These are phyloP conservation scores for Drosophila sechellia DNA, from an alignment of 1,140 invertebrate genomes.

Conservation along the genomic window DNA sequence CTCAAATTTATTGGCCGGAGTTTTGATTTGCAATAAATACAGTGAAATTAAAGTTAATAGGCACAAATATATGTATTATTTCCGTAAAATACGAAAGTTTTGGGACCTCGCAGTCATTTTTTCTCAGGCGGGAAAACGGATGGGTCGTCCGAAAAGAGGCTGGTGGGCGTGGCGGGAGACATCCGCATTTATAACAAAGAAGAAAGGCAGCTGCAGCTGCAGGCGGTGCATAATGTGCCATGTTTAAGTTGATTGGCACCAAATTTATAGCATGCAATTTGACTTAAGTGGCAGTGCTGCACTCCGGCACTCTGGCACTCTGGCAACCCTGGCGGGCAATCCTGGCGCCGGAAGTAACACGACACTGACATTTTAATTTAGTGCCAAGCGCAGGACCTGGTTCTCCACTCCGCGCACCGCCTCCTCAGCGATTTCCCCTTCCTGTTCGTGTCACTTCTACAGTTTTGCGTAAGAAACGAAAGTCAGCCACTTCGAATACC, in stretches of 20 bases:
- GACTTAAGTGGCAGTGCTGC: slow-evolving; percentile 69
- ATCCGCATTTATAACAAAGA: slow-evolving; percentile 21
- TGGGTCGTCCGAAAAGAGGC: background rate
- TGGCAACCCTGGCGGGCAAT: slow-evolving; percentile 29
- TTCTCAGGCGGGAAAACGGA: background rate
- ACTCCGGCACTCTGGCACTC: slow-evolving; percentile 6
- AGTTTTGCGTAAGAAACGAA: slow-evolving; percentile 53
- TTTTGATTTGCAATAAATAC: too few species aligned
- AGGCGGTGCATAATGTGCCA: slow-evolving; percentile 67
- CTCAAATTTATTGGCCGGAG: too few species aligned
- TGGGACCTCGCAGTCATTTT: background rate
- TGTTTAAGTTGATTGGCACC: slow-evolving; percentile 77
- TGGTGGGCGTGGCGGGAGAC: slow-evolving; percentile 5
- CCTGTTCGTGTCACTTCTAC: slow-evolving; percentile 47
- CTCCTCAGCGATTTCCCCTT: slow-evolving; percentile 3
- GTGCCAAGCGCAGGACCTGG: slow-evolving; percentile 61
- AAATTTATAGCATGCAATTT: slow-evolving; percentile 83
- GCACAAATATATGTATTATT: too few species aligned
- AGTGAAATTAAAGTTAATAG: too few species aligned
- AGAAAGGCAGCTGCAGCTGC: slow-evolving; percentile 15
- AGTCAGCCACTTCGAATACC: slow-evolving; percentile 47
- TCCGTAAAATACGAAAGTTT: background rate
- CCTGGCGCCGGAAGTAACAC: slow-evolving; percentile 73
- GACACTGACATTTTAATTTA: slow-evolving; percentile 83
- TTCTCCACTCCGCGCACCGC: background rate